Conservation (phyloP, 1,140 invertebrate genomes). For the Drosophila burlai region DNA sequence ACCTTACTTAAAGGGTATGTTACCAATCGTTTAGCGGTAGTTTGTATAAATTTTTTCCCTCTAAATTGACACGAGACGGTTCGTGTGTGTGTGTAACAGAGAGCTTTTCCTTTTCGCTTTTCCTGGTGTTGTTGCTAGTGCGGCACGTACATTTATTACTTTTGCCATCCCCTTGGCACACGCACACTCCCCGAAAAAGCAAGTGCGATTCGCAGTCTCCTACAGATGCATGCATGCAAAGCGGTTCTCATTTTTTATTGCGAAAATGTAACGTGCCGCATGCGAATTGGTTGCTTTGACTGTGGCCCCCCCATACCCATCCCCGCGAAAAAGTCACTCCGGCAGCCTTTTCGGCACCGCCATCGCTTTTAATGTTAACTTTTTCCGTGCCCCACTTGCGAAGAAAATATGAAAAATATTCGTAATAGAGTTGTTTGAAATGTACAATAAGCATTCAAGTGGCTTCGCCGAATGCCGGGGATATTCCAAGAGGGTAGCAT, state of each 20-base stretch:
- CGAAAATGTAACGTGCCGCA: conserved; percentile 81
- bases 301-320: conserved; percentile 5
- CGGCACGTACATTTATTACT: conserved; percentile 82
- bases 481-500: conserved; percentile 23
- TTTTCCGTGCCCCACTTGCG: conserved; percentile 67
- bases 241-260: conserved; percentile 81
- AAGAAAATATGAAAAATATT: conserved; percentile 81
- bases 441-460: conserved; percentile 83
- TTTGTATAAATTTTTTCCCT: conserved; percentile 22
- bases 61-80: conserved; percentile 72
- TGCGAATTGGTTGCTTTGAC: conserved; percentile 79
- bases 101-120: conserved; percentile 46
- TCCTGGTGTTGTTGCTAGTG: conserved; percentile 54
- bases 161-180: conserved; percentile 23
- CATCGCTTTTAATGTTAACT: conserved; percentile 78
- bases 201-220: conserved; percentile 45
- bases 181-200: conserved; percentile 16
- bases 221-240: conserved; percentile 80
- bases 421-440: conserved; percentile 84
- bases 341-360: conserved; percentile 65
- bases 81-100: conserved; percentile 9
- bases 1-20: background rate
- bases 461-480: conserved; percentile 63
- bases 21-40: background rate
- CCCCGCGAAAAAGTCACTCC: conserved; percentile 23